These are phyloP conservation scores for Holocentrus rufus DNA, from an alignment of 2,797 vertebrate species.

Conservation along the genomic window DNA sequence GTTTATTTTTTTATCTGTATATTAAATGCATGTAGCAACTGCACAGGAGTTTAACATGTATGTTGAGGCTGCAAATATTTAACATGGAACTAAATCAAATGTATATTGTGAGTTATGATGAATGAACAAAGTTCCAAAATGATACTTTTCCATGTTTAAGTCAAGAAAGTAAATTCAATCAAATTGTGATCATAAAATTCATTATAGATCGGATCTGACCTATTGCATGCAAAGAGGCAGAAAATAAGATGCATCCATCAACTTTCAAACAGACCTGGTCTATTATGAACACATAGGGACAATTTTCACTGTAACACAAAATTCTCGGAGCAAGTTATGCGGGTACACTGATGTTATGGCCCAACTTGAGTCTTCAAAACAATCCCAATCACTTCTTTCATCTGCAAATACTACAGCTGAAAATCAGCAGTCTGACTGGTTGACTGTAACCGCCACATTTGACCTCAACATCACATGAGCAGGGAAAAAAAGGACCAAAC, in stretches of 20 bases:
- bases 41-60: too few species aligned
- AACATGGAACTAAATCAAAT: too few species aligned
- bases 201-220: too few species aligned
- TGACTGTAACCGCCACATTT: neutral
- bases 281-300: too few species aligned
- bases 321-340: neutral
- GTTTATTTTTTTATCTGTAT: too few species aligned
- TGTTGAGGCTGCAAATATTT: too few species aligned
- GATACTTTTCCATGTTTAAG: too few species aligned
- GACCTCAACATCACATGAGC: constrained; percentile 4
- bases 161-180: too few species aligned
- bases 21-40: too few species aligned
- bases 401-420: neutral
- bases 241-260: neutral
- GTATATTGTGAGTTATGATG: too few species aligned
- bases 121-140: too few species aligned
- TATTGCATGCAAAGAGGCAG: neutral
- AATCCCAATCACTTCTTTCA: neutral
- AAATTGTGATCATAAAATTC: too few species aligned
- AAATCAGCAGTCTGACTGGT: neutral
- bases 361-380: neutral
- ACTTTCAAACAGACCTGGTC: neutral
- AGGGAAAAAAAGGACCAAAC: neutral
- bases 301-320: neutral
- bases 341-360: neutral